Evolutionary conservation across 2,888 invertebrate genomes (phyloP).

Genomic region (Agrochola lychnidis): DNA sequence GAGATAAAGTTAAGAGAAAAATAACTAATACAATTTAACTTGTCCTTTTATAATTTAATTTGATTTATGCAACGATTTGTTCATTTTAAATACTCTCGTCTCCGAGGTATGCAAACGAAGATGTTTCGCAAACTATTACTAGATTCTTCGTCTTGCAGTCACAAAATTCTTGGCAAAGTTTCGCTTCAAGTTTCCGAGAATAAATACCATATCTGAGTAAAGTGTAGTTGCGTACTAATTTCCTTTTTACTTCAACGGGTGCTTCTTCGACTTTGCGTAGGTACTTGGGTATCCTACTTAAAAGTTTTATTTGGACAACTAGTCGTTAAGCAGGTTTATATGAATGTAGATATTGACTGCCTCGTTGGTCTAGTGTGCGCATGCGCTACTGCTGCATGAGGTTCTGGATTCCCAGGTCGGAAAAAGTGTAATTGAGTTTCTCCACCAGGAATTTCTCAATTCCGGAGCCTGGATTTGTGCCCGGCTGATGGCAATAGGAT

Average conservation of each 20-base stretch:
- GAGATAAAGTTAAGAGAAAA: not conserved
- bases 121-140: constrained; percentile 43
- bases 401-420: too few species aligned
- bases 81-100: constrained; percentile 10
- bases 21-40: not conserved
- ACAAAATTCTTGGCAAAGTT: constrained; percentile 38
- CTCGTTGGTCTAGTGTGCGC: not conserved
- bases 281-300: constrained; percentile 16
- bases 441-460: not conserved
- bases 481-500: not conserved
- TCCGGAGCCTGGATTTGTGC: too few species aligned
- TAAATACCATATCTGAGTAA: constrained; percentile 17
- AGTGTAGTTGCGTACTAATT: constrained; percentile 30
- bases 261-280: not conserved
- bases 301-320: constrained; percentile 14
- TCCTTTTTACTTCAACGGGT: constrained; percentile 31
- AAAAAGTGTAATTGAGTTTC: too few species aligned
- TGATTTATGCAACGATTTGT: constrained; percentile 1
- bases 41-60: not conserved
- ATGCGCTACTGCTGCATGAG: too few species aligned
- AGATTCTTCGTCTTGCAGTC: constrained; percentile 26
- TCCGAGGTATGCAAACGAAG: constrained; percentile 13
- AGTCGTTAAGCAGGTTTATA: not conserved
- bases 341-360: not conserved
- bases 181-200: constrained; percentile 36